Evolutionary conservation across 2,797 vertebrate genomes (phyloP).

Genomic region (Enteromius argenteus): DNA sequence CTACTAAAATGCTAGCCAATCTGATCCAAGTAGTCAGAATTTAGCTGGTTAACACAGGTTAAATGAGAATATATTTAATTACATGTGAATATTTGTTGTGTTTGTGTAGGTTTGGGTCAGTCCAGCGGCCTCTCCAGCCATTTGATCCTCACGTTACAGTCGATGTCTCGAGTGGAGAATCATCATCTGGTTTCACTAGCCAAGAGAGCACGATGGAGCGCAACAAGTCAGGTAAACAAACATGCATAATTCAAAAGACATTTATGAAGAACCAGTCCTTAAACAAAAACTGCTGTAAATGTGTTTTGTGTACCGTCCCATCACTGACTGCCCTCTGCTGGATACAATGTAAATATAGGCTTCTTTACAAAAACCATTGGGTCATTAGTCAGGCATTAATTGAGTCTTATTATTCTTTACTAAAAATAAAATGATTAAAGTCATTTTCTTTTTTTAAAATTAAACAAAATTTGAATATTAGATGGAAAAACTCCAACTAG

Average conservation of each 20-base stretch:
- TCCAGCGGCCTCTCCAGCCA: conserved; percentile 79
- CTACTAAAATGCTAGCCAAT: no score
- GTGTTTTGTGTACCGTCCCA: neutral
- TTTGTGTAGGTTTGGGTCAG: conserved; percentile 76
- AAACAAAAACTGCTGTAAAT: conserved; percentile 14
- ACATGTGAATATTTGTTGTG: neutral
- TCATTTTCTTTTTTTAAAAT: neutral
- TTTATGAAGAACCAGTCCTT: neutral
- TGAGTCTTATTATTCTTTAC: neutral
- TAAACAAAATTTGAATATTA: neutral
- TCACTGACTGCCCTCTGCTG: conserved; percentile 52
- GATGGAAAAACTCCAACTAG: neutral
- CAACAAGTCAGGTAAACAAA: conserved; percentile 83
- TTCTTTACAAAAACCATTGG: neutral
- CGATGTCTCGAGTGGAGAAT: conserved; percentile 87
- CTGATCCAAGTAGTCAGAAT: neutral
- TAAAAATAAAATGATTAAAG: neutral
- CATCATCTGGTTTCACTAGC: conserved; percentile 87
- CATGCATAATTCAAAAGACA: neutral
- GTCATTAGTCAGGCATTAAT: neutral
- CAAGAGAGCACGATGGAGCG: conserved; percentile 92
- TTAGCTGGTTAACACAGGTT: neutral
- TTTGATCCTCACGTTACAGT: conserved; percentile 82
- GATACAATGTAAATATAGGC: neutral
- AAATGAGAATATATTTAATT: neutral